A percentile compares a stretch with the other conserved stretches of the same genome.
Conservation (phyloP, 2,888 invertebrate species). For the Pelosia muscerda region DNA sequence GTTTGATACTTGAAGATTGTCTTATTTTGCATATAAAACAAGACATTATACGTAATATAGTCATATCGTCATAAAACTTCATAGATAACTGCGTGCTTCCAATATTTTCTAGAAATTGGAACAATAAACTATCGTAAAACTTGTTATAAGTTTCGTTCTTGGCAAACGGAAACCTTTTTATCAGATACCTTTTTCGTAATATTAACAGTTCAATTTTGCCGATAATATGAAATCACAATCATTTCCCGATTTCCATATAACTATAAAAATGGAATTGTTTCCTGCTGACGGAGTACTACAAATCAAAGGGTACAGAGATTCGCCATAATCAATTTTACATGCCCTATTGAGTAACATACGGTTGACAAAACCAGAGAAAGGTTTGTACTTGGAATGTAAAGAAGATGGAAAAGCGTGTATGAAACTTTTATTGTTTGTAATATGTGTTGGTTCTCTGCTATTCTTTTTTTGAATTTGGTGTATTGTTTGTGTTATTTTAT, state of each 20-base stretch:
- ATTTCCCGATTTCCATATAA: slow-evolving; percentile 31
- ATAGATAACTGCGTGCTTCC: not conserved
- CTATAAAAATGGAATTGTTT: slow-evolving; percentile 45
- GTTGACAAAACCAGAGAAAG: not conserved
- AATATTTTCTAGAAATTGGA: not conserved
- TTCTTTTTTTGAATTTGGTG: too few relatives aligned
- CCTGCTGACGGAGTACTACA: slow-evolving; percentile 41
- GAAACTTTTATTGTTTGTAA: not conserved
- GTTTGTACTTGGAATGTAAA: not conserved
- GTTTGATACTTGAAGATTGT: too few relatives aligned
- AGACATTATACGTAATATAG: too few relatives aligned
- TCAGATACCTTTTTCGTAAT: slow-evolving; percentile 14
- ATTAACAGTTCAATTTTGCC: slow-evolving; percentile 16
- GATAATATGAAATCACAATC: slow-evolving; percentile 7
- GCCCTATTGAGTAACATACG: slow-evolving; percentile 30
- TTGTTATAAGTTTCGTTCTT: not conserved
- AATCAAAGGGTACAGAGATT: slow-evolving; percentile 33
- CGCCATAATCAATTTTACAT: slow-evolving; percentile 35
- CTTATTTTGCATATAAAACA: too few relatives aligned
- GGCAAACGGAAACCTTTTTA: not conserved
- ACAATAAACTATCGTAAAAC: not conserved
- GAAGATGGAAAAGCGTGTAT: not conserved
- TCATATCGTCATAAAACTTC: not conserved
- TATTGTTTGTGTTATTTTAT: too few relatives aligned
- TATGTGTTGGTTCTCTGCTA: not conserved